A percentile compares a stretch with the other conserved stretches of the same genome.
Evolutionary conservation across 2,888 invertebrate genomes (phyloP).

Genomic region (Oligia strigilis): DNA sequence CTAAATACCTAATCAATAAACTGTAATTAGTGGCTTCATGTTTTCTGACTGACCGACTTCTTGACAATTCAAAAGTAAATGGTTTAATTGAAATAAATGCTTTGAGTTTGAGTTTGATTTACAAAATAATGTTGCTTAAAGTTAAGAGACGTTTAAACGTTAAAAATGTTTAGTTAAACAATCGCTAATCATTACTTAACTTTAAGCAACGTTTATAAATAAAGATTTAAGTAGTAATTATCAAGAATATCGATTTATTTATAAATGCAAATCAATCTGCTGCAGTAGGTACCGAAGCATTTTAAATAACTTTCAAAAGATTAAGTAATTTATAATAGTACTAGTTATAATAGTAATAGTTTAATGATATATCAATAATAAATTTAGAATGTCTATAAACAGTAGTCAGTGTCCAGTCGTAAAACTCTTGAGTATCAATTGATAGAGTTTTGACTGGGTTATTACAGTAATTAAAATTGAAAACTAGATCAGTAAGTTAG

Average conservation of each 20-base stretch:
- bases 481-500: neutral
- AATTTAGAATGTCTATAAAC: neutral
- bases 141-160: no score
- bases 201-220: no score
- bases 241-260: neutral
- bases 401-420: neutral
- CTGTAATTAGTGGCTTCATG: no score
- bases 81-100: no score
- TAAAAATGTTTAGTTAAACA: no score
- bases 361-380: neutral
- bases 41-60: no score
- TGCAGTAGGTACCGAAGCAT: neutral
- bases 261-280: neutral
- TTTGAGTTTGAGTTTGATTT: no score
- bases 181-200: no score
- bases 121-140: no score
- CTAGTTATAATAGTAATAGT: neutral
- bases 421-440: neutral
- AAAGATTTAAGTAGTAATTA: no score
- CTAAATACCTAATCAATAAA: conserved; percentile 2
- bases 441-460: neutral
- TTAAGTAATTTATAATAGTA: neutral
- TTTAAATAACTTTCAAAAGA: neutral
- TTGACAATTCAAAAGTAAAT: no score
- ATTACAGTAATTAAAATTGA: conserved; percentile 2